These are phyloP conservation scores for Oncorhynchus nerka DNA, from an alignment of 2,113 vertebrate genomes.

Conservation along the genomic window DNA sequence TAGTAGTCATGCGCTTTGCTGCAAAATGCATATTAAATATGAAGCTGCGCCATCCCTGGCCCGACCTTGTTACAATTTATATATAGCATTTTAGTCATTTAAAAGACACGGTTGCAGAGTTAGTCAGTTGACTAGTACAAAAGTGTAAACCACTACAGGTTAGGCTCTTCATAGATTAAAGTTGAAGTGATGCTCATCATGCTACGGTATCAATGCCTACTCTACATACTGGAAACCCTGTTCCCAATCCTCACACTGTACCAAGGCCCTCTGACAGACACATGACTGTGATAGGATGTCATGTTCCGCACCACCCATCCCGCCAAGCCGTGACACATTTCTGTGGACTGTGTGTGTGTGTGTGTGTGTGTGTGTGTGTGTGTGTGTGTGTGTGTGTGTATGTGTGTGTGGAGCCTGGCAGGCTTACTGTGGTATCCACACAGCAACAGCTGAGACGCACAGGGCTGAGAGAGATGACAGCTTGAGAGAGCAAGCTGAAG, in stretches of 20 bases:
- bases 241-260: neutral
- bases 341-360: neutral
- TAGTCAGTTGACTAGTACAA: too few species aligned
- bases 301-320: neutral
- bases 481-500: neutral
- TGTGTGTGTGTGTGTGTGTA: too few species aligned
- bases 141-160: too few species aligned
- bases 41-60: too few species aligned
- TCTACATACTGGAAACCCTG: neutral
- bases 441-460: conserved; percentile 1
- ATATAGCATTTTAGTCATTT: too few species aligned
- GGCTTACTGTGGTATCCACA: neutral
- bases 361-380: neutral
- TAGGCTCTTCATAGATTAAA: too few species aligned
- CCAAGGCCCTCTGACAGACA: neutral
- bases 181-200: too few species aligned
- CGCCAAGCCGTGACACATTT: neutral
- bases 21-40: too few species aligned
- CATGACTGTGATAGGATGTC: neutral
- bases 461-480: neutral
- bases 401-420: conserved; percentile 6
- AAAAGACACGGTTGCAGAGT: too few species aligned
- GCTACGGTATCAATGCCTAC: neutral
- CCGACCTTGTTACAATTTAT: too few species aligned
- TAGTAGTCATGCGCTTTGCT: too few species aligned